Percentiles rank a stretch among this genome's conserved stretches.
These are phyloP conservation scores for Pluvialis apricaria DNA, from an alignment of 2,113 vertebrate genomes.

Conservation along the genomic window DNA sequence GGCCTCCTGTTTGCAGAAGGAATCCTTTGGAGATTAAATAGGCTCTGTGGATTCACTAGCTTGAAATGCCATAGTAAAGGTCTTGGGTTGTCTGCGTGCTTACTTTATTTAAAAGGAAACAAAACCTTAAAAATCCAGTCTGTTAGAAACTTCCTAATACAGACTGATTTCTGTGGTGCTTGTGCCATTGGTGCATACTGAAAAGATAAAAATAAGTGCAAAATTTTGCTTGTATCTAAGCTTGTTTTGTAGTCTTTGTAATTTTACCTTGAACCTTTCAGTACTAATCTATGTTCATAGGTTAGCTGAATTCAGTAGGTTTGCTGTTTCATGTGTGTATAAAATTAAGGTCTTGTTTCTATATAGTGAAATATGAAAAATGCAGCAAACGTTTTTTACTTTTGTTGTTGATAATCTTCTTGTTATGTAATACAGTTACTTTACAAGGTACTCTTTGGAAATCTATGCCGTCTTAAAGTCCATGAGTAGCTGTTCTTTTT, in stretches of 20 bases:
- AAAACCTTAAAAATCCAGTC: neutral
- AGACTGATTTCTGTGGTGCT: neutral
- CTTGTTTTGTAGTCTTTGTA: neutral
- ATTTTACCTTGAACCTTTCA: neutral
- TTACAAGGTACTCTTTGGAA: neutral
- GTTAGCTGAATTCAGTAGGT: neutral
- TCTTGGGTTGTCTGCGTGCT: neutral
- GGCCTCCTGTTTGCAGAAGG: neutral
- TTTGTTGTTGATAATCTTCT: neutral
- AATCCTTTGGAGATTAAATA: neutral
- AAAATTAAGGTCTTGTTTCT: neutral
- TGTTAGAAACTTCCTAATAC: neutral
- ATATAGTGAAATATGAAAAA: neutral
- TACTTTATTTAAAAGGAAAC: neutral
- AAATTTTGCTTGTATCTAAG: neutral
- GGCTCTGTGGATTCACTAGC: neutral
- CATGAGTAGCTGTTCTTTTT: neutral
- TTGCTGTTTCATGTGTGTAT: neutral
- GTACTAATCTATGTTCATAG: neutral
- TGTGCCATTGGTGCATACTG: fast-evolving
- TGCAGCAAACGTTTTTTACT: fast-evolving
- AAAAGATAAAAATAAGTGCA: neutral
- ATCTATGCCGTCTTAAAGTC: fast-evolving
- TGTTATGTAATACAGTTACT: neutral
- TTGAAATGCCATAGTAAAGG: neutral